Conservation (phyloP, 92 coral and sea anemone species). For the Actinostola sp. region DNA sequence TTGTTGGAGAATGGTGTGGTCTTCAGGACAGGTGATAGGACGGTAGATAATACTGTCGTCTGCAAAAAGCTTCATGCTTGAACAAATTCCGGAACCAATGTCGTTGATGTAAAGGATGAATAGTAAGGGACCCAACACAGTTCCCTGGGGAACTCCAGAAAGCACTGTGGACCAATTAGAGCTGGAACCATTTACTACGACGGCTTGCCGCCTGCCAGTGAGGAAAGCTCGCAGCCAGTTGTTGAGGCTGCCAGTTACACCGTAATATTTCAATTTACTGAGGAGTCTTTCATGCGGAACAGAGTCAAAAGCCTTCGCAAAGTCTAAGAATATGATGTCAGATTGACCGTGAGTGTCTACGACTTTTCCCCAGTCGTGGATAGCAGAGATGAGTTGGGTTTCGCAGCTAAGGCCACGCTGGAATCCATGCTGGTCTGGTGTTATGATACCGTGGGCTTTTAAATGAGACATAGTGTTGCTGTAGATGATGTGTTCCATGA, state of each 20-base stretch:
- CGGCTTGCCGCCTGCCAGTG: constrained; percentile 29
- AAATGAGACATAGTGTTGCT: constrained; percentile 41
- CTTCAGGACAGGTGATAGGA: constrained; percentile 2
- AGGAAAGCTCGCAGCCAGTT: constrained; percentile 18
- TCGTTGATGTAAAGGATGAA: constrained; percentile 16
- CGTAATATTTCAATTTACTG: constrained; percentile 21
- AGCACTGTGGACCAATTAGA: constrained; percentile 24
- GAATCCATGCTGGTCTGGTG: constrained; percentile 28
- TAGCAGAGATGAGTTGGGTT: constrained; percentile 26
- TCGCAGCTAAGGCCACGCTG: constrained; percentile 22
- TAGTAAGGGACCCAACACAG: constrained; percentile 22
- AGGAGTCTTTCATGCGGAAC: constrained; percentile 29
- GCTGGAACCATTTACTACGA: constrained; percentile 28
- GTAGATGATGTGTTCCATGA: constrained; percentile 37
- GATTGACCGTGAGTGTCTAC: constrained; percentile 21
- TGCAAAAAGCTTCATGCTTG: constrained; percentile 38
- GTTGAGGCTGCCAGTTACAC: constrained; percentile 23
- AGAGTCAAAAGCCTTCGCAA: constrained; percentile 34
- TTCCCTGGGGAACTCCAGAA: constrained; percentile 45
- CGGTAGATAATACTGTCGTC: constrained; percentile 27
- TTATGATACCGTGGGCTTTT: constrained; percentile 21
- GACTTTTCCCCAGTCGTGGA: constrained; percentile 27
- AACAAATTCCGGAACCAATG: constrained; percentile 32
- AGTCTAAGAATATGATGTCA: constrained; percentile 34
- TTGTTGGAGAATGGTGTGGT: constrained; percentile 9